Evolutionary conservation across 1,140 invertebrate genomes (phyloP).

Genomic region (Scylla paramamosain): DNA sequence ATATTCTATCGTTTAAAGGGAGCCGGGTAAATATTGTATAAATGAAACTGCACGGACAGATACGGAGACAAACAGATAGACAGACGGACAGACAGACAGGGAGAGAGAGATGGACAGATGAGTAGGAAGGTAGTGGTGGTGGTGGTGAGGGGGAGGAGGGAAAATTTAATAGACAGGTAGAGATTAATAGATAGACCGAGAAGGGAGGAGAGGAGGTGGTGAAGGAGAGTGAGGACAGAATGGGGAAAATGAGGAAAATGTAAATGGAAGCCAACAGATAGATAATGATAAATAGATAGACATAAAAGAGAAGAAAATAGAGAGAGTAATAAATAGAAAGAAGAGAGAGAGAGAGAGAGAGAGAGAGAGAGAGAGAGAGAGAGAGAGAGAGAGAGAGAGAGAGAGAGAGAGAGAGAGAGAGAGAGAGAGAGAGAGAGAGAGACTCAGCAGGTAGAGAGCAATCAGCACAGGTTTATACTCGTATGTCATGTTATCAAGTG

Average conservation of each 20-base stretch:
- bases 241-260: neutral
- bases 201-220: neutral
- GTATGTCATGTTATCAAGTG: too few relatives aligned
- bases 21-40: too few relatives aligned
- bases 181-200: neutral
- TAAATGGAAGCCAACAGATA: neutral
- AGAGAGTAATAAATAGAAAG: neutral
- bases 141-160: neutral
- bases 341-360: neutral
- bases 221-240: too few relatives aligned
- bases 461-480: too few relatives aligned
- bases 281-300: neutral
- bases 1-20: too few relatives aligned
- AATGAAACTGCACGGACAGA: too few relatives aligned
- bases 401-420: conserved; percentile 29
- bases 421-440: neutral
- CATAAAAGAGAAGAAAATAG: neutral
- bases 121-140: neutral
- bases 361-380: neutral
- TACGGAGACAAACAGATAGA: too few relatives aligned
- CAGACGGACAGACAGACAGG: neutral
- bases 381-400: conserved; percentile 29
- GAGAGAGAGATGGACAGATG: neutral
- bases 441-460: neutral
- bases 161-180: neutral